phyloP scores from a whole-genome alignment of 2,888 invertebrate species.

The Empis livida region DNA sequence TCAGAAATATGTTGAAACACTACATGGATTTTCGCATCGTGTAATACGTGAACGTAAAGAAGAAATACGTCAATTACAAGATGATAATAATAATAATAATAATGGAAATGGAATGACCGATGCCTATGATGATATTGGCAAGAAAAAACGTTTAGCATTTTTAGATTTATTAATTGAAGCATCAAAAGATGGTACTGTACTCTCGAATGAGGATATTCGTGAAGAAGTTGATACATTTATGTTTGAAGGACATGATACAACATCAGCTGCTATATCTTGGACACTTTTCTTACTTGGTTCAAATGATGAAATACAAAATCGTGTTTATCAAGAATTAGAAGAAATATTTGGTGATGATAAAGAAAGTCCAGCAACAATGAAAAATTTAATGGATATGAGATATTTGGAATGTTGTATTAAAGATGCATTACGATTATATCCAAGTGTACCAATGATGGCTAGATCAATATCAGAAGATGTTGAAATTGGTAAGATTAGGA shows the following conservation, averaged over 20 bases:
- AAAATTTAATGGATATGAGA: conserved; percentile 47
- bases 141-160: conserved; percentile 43
- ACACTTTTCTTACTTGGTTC: conserved; percentile 32
- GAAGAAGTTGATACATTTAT: conserved; percentile 54
- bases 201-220: conserved; percentile 38
- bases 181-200: conserved; percentile 38
- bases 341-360: conserved; percentile 36
- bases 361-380: conserved; percentile 39
- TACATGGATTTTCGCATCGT: conserved; percentile 39
- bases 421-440: conserved; percentile 50
- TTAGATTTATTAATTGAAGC: conserved; percentile 44
- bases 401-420: conserved; percentile 59
- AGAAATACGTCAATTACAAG: conserved; percentile 25
- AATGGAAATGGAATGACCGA: conserved; percentile 20
- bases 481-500: conserved; percentile 38
- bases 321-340: conserved; percentile 38
- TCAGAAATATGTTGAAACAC: conserved; percentile 33
- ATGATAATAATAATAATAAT: conserved; percentile 22
- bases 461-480: conserved; percentile 44
- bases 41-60: conserved; percentile 39
- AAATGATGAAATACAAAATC: conserved; percentile 33
- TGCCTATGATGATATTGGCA: conserved; percentile 30
- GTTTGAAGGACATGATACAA: conserved; percentile 43
- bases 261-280: conserved; percentile 37
- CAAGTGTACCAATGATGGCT: conserved; percentile 53